A percentile compares a stretch with the other conserved stretches of the same genome.
phyloP scores from a whole-genome alignment of 2,888 invertebrate genomes.

The Ceriagrion tenellum region DNA sequence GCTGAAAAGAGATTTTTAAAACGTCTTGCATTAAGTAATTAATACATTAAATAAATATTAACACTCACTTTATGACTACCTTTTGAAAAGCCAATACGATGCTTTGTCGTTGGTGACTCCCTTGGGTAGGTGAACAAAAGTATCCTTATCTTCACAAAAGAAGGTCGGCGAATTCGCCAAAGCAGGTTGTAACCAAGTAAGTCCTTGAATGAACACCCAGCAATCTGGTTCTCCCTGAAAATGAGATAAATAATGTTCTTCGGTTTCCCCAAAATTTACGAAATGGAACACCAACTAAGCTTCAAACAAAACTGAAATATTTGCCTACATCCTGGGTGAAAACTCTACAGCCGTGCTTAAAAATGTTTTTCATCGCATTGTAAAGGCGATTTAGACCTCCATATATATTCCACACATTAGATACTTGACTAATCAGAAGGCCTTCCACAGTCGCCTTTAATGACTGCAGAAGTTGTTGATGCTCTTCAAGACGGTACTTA shows the following conservation, averaged over 20 bases:
- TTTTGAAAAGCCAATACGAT: slow-evolving; percentile 80
- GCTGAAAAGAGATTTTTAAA: slow-evolving; percentile 74
- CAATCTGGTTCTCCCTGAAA: slow-evolving; percentile 80
- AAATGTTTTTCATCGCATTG: slow-evolving; percentile 80
- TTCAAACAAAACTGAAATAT: background rate
- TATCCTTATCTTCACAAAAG: slow-evolving; percentile 72
- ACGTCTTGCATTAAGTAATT: background rate
- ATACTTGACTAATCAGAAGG: slow-evolving; percentile 80
- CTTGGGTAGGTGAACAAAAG: slow-evolving; percentile 77
- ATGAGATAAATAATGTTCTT: slow-evolving; percentile 7
- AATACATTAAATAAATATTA: background rate
- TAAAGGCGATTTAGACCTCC: slow-evolving; percentile 81
- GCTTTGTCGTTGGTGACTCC: slow-evolving; percentile 79
- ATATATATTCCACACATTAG: slow-evolving; percentile 82
- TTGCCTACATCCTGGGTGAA: slow-evolving; percentile 77
- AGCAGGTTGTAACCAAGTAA: slow-evolving; percentile 82
- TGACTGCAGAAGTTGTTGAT: slow-evolving; percentile 77
- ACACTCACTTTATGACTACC: slow-evolving; percentile 74
- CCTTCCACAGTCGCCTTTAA: slow-evolving; percentile 82
- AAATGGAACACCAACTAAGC: background rate
- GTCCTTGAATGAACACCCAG: slow-evolving; percentile 81
- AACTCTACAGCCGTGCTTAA: slow-evolving; percentile 80
- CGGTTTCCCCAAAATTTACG: background rate
- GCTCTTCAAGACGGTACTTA: slow-evolving; percentile 65
- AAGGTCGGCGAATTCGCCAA: slow-evolving; percentile 78